Base-by-base conservation (phyloP, 2,113 vertebrate genomes). In the Erythrolamprus reginae region DNA sequence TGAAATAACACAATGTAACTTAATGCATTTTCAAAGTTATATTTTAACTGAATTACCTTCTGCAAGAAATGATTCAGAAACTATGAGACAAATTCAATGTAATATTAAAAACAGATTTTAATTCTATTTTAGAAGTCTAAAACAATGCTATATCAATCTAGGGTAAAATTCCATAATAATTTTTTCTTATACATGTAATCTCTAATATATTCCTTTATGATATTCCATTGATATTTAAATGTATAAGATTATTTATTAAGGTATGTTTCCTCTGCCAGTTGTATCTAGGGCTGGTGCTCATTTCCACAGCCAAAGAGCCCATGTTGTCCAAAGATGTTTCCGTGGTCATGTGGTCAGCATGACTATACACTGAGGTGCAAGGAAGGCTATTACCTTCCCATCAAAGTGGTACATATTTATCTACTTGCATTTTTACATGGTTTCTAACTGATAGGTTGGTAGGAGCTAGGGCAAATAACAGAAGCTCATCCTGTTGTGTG, bases 21-120 rank as follows among this genome's bases (percentile, higher is more conserved):
- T 53, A 92, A 91, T 89, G 3, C 89, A 92, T 95, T 94, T 96
- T 90, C 23, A 94, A 95, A 95, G 95, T 87, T 90, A 94, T 50
- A 9, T 21, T 94, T 86, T 70, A 86, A 5, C 15, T 93, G 94
- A 94, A 88, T 95, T 94, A 95, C 50, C 52, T 50, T 91, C 85
- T 65, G 86, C 8, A 93, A 92, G 88, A 96, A 84, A 15, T 23
- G 88, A 93, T 91, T 94, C n/a, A 94, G 58, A 93, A 83, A 94
- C 88, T 87, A 94, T 84, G 47, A 94, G 92, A n/a, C 86, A 83
- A 92, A 91, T 93, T 92, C 90, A 90, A 86, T 0, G 0, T 26
- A 93, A 82, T 23, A 42, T 82, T 89, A 33, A 82, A 82, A 89
- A 42, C 50, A 45, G 33, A 28, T 89, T 82, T 89, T 42, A 28